Percentiles rank a stretch among this genome's conserved stretches.
Evolutionary conservation across 1,140 invertebrate genomes (phyloP).

Genomic region (Drosophila grimshawi): DNA sequence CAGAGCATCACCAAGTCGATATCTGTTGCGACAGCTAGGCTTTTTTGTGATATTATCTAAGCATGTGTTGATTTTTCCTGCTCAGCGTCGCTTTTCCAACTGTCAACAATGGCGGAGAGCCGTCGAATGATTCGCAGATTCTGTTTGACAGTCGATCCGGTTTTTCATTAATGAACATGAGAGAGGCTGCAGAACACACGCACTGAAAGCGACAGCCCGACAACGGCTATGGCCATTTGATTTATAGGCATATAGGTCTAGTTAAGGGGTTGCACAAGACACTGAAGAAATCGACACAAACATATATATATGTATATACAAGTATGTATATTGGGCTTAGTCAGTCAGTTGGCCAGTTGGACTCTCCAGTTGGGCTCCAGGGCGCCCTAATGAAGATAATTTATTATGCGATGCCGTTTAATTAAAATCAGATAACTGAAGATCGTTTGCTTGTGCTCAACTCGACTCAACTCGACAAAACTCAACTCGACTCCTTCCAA

Average conservation of each 20-base stretch:
- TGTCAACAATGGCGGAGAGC: slow-evolving; percentile 69
- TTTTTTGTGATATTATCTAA: slow-evolving; percentile 59
- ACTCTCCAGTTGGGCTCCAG: neutral
- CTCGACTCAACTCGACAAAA: slow-evolving; percentile 34
- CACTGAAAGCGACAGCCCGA: slow-evolving; percentile 49
- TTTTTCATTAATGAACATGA: slow-evolving; percentile 82
- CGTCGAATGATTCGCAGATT: slow-evolving; percentile 81
- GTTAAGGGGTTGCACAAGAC: slow-evolving; percentile 30
- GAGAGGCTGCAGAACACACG: slow-evolving; percentile 62
- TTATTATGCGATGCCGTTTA: slow-evolving; percentile 83
- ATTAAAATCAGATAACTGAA: slow-evolving; percentile 79
- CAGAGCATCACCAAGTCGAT: neutral
- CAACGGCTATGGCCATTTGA: slow-evolving; percentile 56
- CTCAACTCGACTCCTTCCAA: slow-evolving; percentile 56
- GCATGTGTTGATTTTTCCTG: slow-evolving; percentile 80
- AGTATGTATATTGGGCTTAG: neutral
- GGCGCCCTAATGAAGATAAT: slow-evolving; percentile 78
- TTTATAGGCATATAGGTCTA: slow-evolving; percentile 51
- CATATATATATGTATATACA: too few species aligned
- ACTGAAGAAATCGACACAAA: slow-evolving; percentile 32
- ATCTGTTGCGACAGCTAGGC: neutral
- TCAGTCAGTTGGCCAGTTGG: slow-evolving; percentile 33
- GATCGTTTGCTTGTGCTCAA: slow-evolving; percentile 59
- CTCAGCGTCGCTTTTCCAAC: slow-evolving; percentile 66
- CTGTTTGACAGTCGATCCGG: slow-evolving; percentile 77